Evolutionary conservation across 2,888 invertebrate genomes (phyloP).

Genomic region (Parochlus steinenii): DNA sequence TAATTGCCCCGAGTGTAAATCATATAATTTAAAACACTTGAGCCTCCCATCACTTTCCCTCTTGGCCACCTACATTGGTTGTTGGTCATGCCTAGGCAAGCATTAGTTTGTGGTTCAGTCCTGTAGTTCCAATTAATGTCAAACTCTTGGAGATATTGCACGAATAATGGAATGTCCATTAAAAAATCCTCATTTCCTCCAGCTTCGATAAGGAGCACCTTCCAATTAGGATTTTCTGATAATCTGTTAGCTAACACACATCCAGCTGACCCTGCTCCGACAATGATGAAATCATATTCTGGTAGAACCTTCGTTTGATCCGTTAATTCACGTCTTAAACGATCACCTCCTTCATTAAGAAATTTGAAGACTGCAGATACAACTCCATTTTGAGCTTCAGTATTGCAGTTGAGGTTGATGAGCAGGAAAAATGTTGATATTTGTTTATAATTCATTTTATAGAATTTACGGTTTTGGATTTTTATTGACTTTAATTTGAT

Average conservation of each 20-base stretch:
- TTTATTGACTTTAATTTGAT: no score
- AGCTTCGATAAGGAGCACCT: slow-evolving; percentile 34
- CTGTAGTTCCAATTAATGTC: slow-evolving; percentile 67
- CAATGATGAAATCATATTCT: slow-evolving; percentile 66
- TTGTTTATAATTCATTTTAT: no score
- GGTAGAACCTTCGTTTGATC: slow-evolving; percentile 29
- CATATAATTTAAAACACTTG: slow-evolving; percentile 45
- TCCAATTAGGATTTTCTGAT: slow-evolving; percentile 30
- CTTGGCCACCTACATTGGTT: slow-evolving; percentile 32
- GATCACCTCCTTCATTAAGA: no score
- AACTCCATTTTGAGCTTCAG: no score
- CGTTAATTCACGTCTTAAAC: no score
- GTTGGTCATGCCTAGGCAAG: slow-evolving; percentile 25
- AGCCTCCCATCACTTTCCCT: slow-evolving; percentile 41
- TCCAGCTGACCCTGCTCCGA: slow-evolving; percentile 61
- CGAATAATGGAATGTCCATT: slow-evolving; percentile 24
- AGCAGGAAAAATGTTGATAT: no score
- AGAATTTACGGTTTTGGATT: no score
- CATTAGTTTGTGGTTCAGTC: no score
- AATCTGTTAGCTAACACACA: slow-evolving; percentile 28
- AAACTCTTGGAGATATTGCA: slow-evolving; percentile 23
- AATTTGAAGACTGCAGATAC: no score
- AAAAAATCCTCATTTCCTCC: slow-evolving; percentile 30
- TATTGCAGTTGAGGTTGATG: no score
- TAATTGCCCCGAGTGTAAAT: slow-evolving; percentile 55